Conservation (phyloP, 2,888 invertebrate genomes). For the Hirtodrosophila duncani region DNA sequence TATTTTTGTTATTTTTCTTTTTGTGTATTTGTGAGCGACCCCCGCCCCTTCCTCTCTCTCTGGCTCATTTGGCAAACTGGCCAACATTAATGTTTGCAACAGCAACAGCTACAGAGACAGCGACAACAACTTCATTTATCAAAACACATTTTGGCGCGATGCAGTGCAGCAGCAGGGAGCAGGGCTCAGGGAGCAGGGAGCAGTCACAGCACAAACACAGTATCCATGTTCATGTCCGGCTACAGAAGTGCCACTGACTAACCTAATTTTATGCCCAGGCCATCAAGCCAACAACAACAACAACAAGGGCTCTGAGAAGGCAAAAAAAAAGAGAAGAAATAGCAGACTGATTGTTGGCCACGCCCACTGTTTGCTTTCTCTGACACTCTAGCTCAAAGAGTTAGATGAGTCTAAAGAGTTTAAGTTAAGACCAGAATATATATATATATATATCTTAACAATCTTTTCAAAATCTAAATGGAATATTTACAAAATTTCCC, state of each 20-base stretch:
- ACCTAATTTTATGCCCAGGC: constrained; percentile 30
- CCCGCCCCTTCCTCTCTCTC: constrained; percentile 4
- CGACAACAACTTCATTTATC: constrained; percentile 58
- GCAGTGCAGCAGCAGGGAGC: too few relatives aligned
- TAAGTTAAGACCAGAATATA: too few relatives aligned
- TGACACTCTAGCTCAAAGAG: too few relatives aligned
- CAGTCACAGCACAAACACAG: too few relatives aligned
- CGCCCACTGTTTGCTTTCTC: constrained; percentile 6
- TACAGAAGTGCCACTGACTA: too few relatives aligned
- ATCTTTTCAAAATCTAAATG: too few relatives aligned
- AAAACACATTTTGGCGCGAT: constrained; percentile 38
- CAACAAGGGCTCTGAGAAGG: not conserved
- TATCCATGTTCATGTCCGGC: too few relatives aligned
- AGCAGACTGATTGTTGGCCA: not conserved
- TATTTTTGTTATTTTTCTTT: constrained; percentile 5
- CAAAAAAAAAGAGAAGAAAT: too few relatives aligned
- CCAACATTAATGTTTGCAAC: constrained; percentile 27
- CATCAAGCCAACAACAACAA: constrained; percentile 14
- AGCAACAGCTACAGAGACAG: constrained; percentile 34
- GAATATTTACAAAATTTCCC: too few relatives aligned
- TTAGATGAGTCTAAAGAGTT: too few relatives aligned
- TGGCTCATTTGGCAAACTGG: constrained; percentile 51
- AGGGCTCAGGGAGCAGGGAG: too few relatives aligned
- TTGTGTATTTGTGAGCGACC: not conserved
- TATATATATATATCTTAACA: too few relatives aligned